These are phyloP conservation scores for Poeciliopsis infans DNA, from an alignment of 2,797 vertebrate genomes.

Conservation along the genomic window DNA sequence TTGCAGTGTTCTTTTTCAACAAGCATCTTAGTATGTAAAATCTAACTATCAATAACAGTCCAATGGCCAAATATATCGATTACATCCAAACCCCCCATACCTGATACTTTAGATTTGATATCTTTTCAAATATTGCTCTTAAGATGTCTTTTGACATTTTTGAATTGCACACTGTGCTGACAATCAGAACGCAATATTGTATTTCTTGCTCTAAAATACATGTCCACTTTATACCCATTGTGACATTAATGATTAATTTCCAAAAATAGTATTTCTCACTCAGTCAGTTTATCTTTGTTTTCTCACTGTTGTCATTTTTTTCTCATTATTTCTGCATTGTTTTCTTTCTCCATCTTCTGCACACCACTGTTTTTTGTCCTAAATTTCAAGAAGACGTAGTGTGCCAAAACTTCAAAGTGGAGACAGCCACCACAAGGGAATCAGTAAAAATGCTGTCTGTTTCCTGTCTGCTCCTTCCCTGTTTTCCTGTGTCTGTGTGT, in stretches of 20 bases:
- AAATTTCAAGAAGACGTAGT: constrained; percentile 29
- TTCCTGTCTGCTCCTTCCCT: constrained; percentile 4
- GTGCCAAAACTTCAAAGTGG: constrained; percentile 3
- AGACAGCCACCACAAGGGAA: constrained; percentile 22
- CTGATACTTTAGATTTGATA: not conserved
- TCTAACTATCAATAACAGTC: not conserved
- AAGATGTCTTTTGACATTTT: not conserved
- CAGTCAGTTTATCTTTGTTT: not conserved
- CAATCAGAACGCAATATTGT: not conserved
- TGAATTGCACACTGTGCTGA: too few species aligned
- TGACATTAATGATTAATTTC: not conserved
- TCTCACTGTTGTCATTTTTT: constrained; percentile 11
- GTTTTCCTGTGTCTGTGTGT: not conserved
- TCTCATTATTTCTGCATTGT: constrained; percentile 10
- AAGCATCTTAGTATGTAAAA: not conserved
- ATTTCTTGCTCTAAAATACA: not conserved
- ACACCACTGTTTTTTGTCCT: constrained; percentile 9
- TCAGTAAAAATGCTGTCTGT: constrained; percentile 8
- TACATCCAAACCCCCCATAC: not conserved
- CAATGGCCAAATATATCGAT: not conserved
- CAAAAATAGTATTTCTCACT: not conserved
- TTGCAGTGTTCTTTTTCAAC: not conserved
- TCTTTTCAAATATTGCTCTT: not conserved
- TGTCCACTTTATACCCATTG: not conserved
- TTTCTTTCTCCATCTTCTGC: not conserved